Conservation (phyloP, 2,797 vertebrate species). For the Semaprochilodus insignis region DNA sequence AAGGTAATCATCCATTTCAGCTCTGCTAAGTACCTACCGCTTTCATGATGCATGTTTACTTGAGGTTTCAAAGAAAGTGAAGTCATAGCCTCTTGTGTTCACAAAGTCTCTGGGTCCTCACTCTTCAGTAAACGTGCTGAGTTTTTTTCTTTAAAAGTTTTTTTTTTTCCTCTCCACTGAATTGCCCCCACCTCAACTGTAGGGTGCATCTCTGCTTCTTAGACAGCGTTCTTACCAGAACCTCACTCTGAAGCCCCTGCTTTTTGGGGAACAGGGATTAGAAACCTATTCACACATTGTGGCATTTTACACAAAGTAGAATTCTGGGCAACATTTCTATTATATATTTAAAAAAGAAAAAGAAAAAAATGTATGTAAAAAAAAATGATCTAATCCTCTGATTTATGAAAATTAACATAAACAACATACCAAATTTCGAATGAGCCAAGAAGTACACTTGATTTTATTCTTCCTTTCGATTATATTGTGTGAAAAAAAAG, state of each 20-base stretch:
- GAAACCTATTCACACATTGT: background rate
- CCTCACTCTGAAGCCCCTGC: background rate
- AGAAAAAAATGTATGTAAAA: background rate
- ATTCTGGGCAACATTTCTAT: background rate
- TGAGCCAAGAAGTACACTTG: background rate
- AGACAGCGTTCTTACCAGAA: background rate
- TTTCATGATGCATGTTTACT: conserved; percentile 34
- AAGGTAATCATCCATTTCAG: conserved; percentile 44
- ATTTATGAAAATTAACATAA: background rate
- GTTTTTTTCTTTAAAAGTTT: conserved; percentile 3
- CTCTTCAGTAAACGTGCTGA: conserved; percentile 10
- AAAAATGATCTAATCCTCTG: background rate
- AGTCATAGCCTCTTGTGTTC: conserved; percentile 12
- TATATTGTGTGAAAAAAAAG: background rate
- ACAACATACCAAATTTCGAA: background rate
- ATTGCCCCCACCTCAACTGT: no score
- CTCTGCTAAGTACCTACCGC: conserved; percentile 21
- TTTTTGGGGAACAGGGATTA: background rate
- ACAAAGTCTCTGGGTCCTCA: conserved; percentile 5
- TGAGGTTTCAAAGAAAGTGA: conserved; percentile 32
- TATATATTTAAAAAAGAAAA: background rate
- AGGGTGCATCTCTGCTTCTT: background rate
- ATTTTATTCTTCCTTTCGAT: background rate
- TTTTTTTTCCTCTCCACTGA: background rate
- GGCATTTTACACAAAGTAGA: no score